A percentile compares a stretch with the other conserved stretches of the same genome.
phyloP scores from a whole-genome alignment of 2,113 vertebrate genomes.

The Lanius ludovicianus region DNA sequence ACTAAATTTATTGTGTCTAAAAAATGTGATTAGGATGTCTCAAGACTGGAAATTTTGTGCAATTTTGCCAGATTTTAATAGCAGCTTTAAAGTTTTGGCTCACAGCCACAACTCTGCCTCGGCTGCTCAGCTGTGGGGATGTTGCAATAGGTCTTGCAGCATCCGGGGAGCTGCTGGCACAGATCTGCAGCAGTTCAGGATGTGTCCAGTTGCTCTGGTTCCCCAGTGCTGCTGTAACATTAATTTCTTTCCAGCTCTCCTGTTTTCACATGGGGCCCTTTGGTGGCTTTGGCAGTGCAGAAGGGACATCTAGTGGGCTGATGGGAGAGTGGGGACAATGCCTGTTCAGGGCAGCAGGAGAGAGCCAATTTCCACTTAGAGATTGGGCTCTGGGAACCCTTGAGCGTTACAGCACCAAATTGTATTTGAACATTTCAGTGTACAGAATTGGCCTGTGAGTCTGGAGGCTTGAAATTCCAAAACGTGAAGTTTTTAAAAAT shows the following conservation, averaged over 20 bases:
- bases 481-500: neutral
- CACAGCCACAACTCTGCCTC: neutral
- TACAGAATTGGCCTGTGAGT: neutral
- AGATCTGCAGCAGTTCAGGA: neutral
- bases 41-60: neutral
- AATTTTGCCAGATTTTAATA: neutral
- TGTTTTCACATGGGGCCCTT: neutral
- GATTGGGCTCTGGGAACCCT: neutral
- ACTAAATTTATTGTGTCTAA: neutral
- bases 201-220: neutral
- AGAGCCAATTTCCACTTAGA: neutral
- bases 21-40: neutral
- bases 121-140: neutral
- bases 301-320: constrained; percentile 29
- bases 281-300: neutral
- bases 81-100: neutral
- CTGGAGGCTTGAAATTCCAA: neutral
- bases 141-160: neutral
- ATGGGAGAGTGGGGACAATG: neutral
- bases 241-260: neutral
- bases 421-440: neutral
- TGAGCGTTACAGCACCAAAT: neutral
- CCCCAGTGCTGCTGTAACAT: neutral
- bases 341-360: too few relatives aligned
- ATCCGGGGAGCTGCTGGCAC: neutral